Conservation (phyloP, 2,113 vertebrate genomes). For the Pterocles gutturalis region DNA sequence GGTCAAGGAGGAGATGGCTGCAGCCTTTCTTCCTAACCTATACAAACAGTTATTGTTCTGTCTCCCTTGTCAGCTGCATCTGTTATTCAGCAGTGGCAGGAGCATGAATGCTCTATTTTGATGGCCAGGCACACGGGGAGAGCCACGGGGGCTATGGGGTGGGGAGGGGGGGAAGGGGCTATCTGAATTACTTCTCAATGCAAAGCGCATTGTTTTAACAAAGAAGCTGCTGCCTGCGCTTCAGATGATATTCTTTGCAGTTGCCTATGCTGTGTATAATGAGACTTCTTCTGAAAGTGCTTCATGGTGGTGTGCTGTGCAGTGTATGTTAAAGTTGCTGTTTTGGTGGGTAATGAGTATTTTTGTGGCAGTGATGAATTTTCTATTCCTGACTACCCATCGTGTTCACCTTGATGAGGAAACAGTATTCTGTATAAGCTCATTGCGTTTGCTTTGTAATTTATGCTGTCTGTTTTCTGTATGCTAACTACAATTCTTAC, state of each 20-base stretch:
- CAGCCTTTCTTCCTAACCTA: neutral
- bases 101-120: neutral
- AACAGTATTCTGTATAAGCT: neutral
- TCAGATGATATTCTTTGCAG: neutral
- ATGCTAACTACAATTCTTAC: neutral
- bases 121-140: neutral
- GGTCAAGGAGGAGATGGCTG: neutral
- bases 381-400: neutral
- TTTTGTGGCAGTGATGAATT: neutral
- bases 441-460: neutral
- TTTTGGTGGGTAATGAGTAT: neutral
- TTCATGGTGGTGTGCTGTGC: neutral
- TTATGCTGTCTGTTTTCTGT: neutral
- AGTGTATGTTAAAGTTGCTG: neutral
- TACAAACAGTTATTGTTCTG: neutral
- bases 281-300: neutral
- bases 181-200: neutral
- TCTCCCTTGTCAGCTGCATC: neutral
- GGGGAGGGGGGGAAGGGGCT: neutral
- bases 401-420: neutral
- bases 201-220: neutral
- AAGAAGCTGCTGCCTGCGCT: neutral
- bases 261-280: neutral
- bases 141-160: rapidly evolving
- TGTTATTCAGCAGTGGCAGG: neutral